These are phyloP conservation scores for Apocheima hispidaria DNA, from an alignment of 2,888 invertebrate genomes.

Conservation along the genomic window DNA sequence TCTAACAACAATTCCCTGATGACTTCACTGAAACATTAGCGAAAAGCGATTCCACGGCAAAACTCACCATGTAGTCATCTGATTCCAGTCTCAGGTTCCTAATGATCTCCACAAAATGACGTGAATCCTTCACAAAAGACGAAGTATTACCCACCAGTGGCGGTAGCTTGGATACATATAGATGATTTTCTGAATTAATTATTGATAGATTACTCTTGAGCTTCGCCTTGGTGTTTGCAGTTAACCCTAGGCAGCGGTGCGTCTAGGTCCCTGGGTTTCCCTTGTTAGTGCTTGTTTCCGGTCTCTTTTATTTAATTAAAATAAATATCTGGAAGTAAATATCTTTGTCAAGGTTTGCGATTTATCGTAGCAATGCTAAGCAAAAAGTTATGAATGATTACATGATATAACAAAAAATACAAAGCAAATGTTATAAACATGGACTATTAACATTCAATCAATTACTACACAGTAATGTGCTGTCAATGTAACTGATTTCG, in stretches of 20 bases:
- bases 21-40: not conserved
- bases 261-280: too few relatives aligned
- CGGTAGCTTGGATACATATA: too few relatives aligned
- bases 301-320: too few relatives aligned
- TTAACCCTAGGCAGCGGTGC: too few relatives aligned
- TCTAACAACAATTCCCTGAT: too few relatives aligned
- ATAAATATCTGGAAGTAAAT: too few relatives aligned
- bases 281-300: too few relatives aligned
- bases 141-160: not conserved
- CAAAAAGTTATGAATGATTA: slow-evolving; percentile 17
- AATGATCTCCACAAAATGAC: not conserved
- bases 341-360: not conserved
- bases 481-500: slow-evolving; percentile 52
- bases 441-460: slow-evolving; percentile 65
- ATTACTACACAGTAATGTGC: slow-evolving; percentile 54
- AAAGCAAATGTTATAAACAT: slow-evolving; percentile 35
- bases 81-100: not conserved
- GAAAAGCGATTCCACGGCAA: not conserved
- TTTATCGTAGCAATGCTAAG: slow-evolving; percentile 4
- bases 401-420: slow-evolving; percentile 18
- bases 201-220: too few relatives aligned
- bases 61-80: not conserved
- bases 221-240: too few relatives aligned
- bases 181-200: too few relatives aligned
- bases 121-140: not conserved